Conservation (phyloP, 2,888 invertebrate genomes). For the Kuschelorhynchus macadamiae region DNA sequence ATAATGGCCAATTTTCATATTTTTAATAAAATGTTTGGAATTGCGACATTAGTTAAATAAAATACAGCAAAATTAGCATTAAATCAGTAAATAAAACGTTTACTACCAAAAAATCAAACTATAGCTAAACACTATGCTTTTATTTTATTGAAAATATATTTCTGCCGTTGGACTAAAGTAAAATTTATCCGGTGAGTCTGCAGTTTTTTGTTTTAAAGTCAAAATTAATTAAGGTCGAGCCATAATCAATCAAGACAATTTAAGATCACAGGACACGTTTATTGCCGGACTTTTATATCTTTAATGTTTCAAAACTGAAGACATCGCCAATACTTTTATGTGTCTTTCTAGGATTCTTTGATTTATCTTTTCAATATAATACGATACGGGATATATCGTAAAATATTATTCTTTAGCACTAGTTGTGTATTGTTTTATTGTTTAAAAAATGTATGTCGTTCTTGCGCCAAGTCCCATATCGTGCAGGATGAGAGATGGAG, state of each 20-base stretch:
- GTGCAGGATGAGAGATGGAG: constrained; percentile 1
- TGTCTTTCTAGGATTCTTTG: constrained; percentile 54
- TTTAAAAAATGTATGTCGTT: constrained; percentile 23
- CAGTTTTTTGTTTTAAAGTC: neutral
- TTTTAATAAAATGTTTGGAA: no score
- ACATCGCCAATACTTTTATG: constrained; percentile 57
- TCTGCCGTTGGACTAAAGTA: no score
- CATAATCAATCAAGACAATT: constrained; percentile 40
- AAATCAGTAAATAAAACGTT: no score
- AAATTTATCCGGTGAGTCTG: no score
- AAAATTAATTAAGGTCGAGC: neutral
- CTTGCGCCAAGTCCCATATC: constrained; percentile 27
- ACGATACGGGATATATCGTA: constrained; percentile 43
- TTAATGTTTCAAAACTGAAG: constrained; percentile 53
- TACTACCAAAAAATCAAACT: no score
- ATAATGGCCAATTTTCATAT: no score
- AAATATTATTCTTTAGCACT: constrained; percentile 46
- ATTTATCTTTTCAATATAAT: constrained; percentile 58
- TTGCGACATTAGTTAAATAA: no score
- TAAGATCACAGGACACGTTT: constrained; percentile 48
- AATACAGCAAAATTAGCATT: no score
- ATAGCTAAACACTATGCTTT: no score
- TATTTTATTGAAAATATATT: no score
- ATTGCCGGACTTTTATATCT: constrained; percentile 55
- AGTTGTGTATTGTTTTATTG: constrained; percentile 45